phyloP scores from a whole-genome alignment of 2,888 invertebrate species.

The Apamea sordens region DNA sequence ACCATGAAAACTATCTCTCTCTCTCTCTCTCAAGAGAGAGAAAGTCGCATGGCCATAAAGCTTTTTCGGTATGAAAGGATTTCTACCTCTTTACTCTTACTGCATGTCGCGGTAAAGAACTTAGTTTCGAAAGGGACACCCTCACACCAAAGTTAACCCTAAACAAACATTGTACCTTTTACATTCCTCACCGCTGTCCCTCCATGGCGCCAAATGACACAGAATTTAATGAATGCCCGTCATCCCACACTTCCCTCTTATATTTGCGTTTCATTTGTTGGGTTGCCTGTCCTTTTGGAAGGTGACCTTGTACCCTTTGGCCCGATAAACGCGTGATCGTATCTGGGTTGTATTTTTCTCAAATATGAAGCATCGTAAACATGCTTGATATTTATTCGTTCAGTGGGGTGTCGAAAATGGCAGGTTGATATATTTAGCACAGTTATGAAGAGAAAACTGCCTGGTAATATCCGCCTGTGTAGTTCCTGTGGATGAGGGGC shows the following conservation, averaged over 20 bases:
- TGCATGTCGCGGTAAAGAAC: background rate
- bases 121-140: background rate
- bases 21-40: too few species aligned
- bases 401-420: conserved; percentile 6
- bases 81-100: background rate
- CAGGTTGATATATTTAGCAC: background rate
- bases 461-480: background rate
- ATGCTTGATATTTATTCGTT: conserved; percentile 52
- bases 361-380: conserved; percentile 51
- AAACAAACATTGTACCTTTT: conserved; percentile 43
- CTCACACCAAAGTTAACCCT: conserved; percentile 22
- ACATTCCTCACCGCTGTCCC: conserved; percentile 46
- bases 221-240: conserved; percentile 64
- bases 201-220: conserved; percentile 47
- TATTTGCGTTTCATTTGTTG: conserved; percentile 64
- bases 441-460: conserved; percentile 4
- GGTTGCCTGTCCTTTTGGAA: conserved; percentile 40
- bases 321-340: conserved; percentile 59
- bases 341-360: conserved; percentile 51
- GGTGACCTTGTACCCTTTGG: conserved; percentile 46
- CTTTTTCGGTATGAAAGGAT: background rate
- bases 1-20: too few species aligned
- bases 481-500: too few species aligned
- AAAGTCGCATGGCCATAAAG: background rate
- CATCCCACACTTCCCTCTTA: conserved; percentile 52